Conservation (phyloP, 2,797 vertebrate species). For the Anabas testudineus region DNA sequence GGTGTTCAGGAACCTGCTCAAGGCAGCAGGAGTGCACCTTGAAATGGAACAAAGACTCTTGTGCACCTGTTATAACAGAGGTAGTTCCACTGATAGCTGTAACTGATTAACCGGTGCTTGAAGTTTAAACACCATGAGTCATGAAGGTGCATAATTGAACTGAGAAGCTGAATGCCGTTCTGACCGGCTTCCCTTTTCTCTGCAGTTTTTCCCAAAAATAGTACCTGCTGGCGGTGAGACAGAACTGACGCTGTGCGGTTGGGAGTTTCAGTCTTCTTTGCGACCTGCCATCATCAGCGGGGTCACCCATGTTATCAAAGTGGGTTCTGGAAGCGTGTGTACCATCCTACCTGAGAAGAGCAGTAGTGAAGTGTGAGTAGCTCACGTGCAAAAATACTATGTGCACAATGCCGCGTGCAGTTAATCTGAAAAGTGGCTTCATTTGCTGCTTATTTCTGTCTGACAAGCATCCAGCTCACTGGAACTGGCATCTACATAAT, state of each 20-base stretch:
- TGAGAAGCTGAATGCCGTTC: not conserved
- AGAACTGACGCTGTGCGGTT: constrained; percentile 88
- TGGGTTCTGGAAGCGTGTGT: constrained; percentile 82
- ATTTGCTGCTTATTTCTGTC: not conserved
- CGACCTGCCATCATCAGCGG: constrained; percentile 36
- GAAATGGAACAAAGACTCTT: constrained; percentile 87
- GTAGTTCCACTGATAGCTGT: constrained; percentile 64
- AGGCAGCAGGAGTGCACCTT: constrained; percentile 80
- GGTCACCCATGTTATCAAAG: constrained; percentile 71
- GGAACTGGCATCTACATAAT: not conserved
- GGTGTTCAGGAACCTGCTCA: constrained; percentile 87
- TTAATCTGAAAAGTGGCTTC: not conserved
- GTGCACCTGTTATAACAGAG: constrained; percentile 89
- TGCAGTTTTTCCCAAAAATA: constrained; percentile 89
- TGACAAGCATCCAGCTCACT: not conserved
- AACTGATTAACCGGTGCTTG: not conserved
- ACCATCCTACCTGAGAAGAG: constrained; percentile 75
- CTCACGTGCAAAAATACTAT: not conserved
- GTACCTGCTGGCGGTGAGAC: constrained; percentile 85
- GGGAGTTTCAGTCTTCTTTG: constrained; percentile 83
- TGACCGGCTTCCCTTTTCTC: constrained; percentile 14
- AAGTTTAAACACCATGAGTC: constrained; percentile 16
- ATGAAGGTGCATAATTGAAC: not conserved
- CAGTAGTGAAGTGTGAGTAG: constrained; percentile 76
- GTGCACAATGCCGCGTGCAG: not conserved